Evolutionary conservation across 2,113 vertebrate species (phyloP).

Genomic region (Corythornis vintsioides): DNA sequence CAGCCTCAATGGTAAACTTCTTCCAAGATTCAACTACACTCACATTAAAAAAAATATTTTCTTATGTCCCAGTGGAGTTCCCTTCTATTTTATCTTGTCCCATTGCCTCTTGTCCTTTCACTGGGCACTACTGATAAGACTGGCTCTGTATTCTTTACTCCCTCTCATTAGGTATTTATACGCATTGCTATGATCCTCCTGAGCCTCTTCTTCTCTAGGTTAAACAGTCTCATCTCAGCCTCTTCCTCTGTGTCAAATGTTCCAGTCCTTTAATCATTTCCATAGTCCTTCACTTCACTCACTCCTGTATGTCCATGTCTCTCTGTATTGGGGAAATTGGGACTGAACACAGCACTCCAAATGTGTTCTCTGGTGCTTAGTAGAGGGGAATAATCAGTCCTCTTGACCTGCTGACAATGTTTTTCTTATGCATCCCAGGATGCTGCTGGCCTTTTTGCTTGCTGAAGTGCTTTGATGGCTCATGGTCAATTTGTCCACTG

Average conservation of each 20-base stretch:
- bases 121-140: not conserved
- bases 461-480: not conserved
- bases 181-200: not conserved
- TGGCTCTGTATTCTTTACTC: not conserved
- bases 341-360: not conserved
- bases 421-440: not conserved
- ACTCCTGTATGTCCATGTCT: rapidly evolving
- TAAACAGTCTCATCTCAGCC: not conserved
- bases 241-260: not conserved
- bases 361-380: not conserved
- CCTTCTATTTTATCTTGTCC: not conserved
- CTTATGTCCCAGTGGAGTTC: not conserved
- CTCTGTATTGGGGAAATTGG: not conserved
- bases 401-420: not conserved
- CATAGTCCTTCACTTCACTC: not conserved
- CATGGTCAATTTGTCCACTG: not conserved
- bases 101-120: not conserved
- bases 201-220: not conserved
- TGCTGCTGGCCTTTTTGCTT: not conserved
- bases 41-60: not conserved
- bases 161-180: not conserved
- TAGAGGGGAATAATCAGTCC: not conserved
- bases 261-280: not conserved
- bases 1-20: not conserved
- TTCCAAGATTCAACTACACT: not conserved